Evolutionary conservation across 2,113 vertebrate genomes (phyloP).

Genomic region (Pedionomus torquatus): DNA sequence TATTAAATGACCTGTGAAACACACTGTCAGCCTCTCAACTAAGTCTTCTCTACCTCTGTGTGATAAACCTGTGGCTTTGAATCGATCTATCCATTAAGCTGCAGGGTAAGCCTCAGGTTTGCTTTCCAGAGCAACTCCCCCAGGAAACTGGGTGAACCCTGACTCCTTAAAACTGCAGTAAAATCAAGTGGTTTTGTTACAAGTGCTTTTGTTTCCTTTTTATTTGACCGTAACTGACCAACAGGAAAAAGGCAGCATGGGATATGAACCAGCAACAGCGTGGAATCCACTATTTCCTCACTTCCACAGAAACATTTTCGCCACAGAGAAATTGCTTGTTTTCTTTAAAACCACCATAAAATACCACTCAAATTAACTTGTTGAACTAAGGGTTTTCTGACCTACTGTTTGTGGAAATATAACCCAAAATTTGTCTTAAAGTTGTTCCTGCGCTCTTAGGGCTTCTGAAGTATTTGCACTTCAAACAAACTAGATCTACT

Average conservation of each 20-base stretch:
- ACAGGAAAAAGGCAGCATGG: slow-evolving; percentile 27
- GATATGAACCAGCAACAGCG: slow-evolving; percentile 30
- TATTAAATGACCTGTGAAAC: background rate
- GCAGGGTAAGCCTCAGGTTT: background rate
- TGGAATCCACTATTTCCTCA: background rate
- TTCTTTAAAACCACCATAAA: background rate
- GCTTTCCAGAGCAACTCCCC: background rate
- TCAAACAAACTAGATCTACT: background rate
- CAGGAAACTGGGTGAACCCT: background rate
- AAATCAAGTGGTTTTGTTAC: background rate
- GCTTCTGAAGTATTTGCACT: background rate
- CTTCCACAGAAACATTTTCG: slow-evolving; percentile 6
- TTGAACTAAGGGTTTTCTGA: background rate
- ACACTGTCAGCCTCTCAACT: background rate
- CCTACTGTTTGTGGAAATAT: background rate
- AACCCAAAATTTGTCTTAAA: background rate
- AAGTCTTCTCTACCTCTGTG: background rate
- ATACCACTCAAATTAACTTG: background rate
- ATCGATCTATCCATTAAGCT: background rate
- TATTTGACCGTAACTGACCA: background rate
- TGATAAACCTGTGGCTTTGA: background rate
- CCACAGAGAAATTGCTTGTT: background rate
- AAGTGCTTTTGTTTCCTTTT: slow-evolving; percentile 16
- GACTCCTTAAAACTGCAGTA: background rate
- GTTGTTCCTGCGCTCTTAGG: background rate